These are phyloP conservation scores for Scaptomyza tumidula DNA, from an alignment of 2,888 invertebrate species.

Conservation along the genomic window DNA sequence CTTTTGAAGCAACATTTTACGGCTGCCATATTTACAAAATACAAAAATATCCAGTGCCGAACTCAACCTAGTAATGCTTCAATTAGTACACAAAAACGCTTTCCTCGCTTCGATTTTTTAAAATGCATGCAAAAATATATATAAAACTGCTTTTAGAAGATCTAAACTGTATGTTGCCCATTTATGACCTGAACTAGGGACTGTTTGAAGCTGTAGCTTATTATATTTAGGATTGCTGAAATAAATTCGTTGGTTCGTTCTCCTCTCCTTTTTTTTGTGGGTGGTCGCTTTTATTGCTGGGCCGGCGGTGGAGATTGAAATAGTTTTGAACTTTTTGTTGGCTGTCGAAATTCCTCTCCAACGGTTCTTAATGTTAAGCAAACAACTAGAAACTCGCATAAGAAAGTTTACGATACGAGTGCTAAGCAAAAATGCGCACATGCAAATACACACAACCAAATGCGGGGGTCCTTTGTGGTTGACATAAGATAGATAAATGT, in stretches of 20 bases:
- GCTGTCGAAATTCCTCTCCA: slow-evolving; percentile 42
- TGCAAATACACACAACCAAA: slow-evolving; percentile 66
- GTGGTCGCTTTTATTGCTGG: slow-evolving; percentile 50
- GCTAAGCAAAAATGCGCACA: slow-evolving; percentile 48
- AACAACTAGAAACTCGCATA: slow-evolving; percentile 75
- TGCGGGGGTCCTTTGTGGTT: not conserved
- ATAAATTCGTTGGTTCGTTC: slow-evolving; percentile 30
- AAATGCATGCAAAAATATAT: too few species aligned
- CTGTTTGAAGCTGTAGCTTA: slow-evolving; percentile 15
- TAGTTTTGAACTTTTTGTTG: slow-evolving; percentile 68
- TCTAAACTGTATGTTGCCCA: slow-evolving; percentile 15
- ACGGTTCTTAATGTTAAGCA: slow-evolving; percentile 68
- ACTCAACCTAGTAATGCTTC: slow-evolving; percentile 48
- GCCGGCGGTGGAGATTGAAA: slow-evolving; percentile 51
- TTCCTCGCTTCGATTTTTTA: too few species aligned
- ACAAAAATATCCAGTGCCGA: not conserved
- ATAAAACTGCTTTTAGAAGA: slow-evolving; percentile 1
- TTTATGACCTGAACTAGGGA: slow-evolving; percentile 19
- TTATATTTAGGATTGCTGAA: slow-evolving; percentile 37
- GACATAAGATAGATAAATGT: slow-evolving; percentile 6
- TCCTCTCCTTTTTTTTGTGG: not conserved
- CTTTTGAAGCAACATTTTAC: slow-evolving; percentile 69
- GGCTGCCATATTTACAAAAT: slow-evolving; percentile 32
- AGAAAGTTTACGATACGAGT: slow-evolving; percentile 72
- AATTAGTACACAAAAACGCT: slow-evolving; percentile 57